Evolutionary conservation across 2,888 invertebrate genomes (phyloP).

Genomic region (Volucella bombylans): DNA sequence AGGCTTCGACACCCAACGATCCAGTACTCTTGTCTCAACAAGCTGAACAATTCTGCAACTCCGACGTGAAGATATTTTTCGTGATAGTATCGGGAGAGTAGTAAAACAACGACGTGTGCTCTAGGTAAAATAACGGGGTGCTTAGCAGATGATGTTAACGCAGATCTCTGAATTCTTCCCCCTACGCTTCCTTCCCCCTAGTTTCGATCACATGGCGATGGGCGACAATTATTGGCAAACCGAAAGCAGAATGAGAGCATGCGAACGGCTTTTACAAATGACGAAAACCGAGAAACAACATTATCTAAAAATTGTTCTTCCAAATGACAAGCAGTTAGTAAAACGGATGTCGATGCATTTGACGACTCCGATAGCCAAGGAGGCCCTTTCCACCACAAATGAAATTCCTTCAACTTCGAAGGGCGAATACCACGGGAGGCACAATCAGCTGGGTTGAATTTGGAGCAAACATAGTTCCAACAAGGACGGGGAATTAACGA

Average conservation of each 20-base stretch:
- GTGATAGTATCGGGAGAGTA: not conserved
- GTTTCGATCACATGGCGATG: not conserved
- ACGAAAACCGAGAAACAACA: not conserved
- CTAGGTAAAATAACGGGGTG: constrained; percentile 16
- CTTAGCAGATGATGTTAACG: not conserved
- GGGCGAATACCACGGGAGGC: constrained; percentile 70
- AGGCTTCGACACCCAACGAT: not conserved
- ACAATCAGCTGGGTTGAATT: constrained; percentile 72
- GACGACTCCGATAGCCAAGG: constrained; percentile 16
- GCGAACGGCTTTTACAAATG: not conserved
- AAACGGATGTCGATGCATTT: not conserved
- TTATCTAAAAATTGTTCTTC: not conserved
- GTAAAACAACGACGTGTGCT: not conserved
- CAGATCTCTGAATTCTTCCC: constrained; percentile 3
- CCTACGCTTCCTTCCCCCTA: constrained; percentile 1
- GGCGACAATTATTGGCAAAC: not conserved
- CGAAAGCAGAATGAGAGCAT: not conserved
- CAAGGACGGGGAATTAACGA: constrained; percentile 2
- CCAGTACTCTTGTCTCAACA: constrained; percentile 19
- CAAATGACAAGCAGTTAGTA: not conserved
- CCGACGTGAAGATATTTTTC: not conserved
- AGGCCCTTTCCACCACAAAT: constrained; percentile 75
- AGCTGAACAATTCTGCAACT: not conserved
- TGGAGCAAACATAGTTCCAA: constrained; percentile 71
- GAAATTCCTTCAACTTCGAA: constrained; percentile 32